Evolutionary conservation across 2,113 vertebrate genomes (phyloP), one percentile per base, ranked within the genome.

Genomic region (Onychostruthus taczanowskii): DNA sequence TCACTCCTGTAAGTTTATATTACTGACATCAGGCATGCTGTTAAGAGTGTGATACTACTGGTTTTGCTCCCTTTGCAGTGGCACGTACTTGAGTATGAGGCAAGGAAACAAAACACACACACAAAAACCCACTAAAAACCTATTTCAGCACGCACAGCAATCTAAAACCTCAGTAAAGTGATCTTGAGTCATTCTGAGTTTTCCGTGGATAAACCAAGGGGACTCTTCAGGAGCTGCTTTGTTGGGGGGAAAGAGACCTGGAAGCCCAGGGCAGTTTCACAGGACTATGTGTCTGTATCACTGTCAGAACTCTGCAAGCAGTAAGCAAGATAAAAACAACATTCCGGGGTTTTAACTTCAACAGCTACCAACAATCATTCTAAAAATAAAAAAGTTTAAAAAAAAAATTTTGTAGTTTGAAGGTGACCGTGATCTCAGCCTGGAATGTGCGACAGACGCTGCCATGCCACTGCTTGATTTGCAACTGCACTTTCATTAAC

Each of bases 371-470:
- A 47, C 28, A 68, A 35, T 0, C 1, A 33, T 72, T 69, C 91
- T 91, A 74, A 73, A 84, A 86, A 66, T 20, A 66, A 78, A 62
- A 55, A 77, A 52, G 11, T 5, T 15, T 2, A 5, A 26, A 41
- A 44, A 30, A 41, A 30, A n/a, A 8, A 2, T 9, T 61, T 89
- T 89, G 84, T 69, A 84, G 56, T 58, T 89, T 81, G 64, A 94
- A 89, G 87, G 53, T 95, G 91, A 95, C 46, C 26, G 6, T 83
- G 93, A 94, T 90, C 62, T 96, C 94, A 96, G 73, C 63, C 92
- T 96, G 72, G 90, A 81, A 84, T n/a, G 24, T 75, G 87, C 49
- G 50, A 86, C 73, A 92, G 88, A 39, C 70, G 37, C 95, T 85
- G 95, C 76, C 93, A 59, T 55, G 80, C 84, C 93, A 93, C 55